A percentile compares a stretch with the other conserved stretches of the same genome.
phyloP scores from a whole-genome alignment of 2,113 vertebrate genomes.

The Andinoacara biseriatus region DNA sequence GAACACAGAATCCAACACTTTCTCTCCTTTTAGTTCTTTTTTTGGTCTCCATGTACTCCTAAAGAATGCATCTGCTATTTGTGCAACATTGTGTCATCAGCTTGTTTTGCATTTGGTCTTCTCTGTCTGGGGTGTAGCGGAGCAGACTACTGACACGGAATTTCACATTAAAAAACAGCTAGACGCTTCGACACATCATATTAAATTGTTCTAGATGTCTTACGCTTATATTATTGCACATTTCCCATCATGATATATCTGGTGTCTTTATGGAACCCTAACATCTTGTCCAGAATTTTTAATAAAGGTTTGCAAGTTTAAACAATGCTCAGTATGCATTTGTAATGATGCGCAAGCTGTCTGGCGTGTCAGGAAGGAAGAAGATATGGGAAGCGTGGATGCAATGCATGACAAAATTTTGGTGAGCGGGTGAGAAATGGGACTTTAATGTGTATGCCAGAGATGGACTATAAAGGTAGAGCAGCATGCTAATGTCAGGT shows the following conservation, averaged over 20 bases:
- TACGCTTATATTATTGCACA: neutral
- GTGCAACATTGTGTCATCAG: neutral
- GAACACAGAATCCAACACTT: neutral
- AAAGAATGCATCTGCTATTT: neutral
- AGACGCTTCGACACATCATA: neutral
- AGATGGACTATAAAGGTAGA: constrained; percentile 31
- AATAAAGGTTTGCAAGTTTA: neutral
- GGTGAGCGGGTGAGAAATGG: constrained; percentile 40
- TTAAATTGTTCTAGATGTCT: neutral
- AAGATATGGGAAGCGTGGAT: neutral
- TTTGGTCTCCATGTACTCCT: neutral
- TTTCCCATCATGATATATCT: neutral
- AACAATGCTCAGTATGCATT: constrained; percentile 22
- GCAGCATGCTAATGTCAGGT: constrained; percentile 46
- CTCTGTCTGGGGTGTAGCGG: neutral
- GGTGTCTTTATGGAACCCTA: neutral
- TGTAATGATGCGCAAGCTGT: neutral
- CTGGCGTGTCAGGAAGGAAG: constrained; percentile 2
- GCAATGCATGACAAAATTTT: constrained; percentile 37
- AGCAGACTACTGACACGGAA: neutral
- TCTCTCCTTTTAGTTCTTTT: neutral
- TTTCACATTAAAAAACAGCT: neutral
- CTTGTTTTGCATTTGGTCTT: neutral
- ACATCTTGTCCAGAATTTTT: constrained; percentile 4
- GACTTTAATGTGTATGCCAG: constrained; percentile 36